These are phyloP conservation scores for Eudemis profundana DNA, from an alignment of 2,888 invertebrate genomes.

Conservation along the genomic window DNA sequence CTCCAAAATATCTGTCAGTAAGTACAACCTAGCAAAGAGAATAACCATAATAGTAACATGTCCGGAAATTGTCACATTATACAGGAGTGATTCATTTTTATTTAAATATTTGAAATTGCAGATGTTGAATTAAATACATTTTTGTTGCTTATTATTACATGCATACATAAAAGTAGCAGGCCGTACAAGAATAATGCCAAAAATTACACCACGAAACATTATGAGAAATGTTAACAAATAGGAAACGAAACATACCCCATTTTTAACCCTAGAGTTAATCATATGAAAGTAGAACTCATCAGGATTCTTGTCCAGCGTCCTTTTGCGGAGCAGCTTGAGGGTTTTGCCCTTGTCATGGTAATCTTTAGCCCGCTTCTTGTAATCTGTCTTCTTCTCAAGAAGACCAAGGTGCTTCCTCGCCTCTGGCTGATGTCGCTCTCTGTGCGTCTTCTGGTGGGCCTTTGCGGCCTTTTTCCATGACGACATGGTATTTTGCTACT, in stretches of 20 bases:
- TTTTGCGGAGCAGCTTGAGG: constrained; percentile 91
- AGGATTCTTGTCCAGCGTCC: constrained; percentile 96
- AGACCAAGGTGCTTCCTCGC: constrained; percentile 91
- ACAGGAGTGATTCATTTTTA: no score
- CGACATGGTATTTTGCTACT: constrained; percentile 90
- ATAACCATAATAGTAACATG: no score
- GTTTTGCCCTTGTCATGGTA: constrained; percentile 93
- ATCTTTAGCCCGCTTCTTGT: constrained; percentile 90
- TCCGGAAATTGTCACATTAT: no score
- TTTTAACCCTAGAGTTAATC: constrained; percentile 92
- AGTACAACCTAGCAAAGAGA: no score
- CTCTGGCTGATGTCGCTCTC: constrained; percentile 94
- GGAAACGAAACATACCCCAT: constrained; percentile 74
- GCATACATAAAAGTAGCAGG: no score
- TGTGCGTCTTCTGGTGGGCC: constrained; percentile 92
- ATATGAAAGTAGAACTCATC: constrained; percentile 99
- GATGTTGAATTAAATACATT: no score
- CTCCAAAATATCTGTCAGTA: no score
- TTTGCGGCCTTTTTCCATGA: constrained; percentile 96
- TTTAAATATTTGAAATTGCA: no score
- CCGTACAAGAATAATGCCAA: no score
- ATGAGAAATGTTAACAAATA: background rate
- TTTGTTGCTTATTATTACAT: no score
- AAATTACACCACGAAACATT: background rate
- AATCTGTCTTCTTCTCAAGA: constrained; percentile 96